Evolutionary conservation across 2,888 invertebrate genomes (phyloP).

Genomic region (Cheilosia vulpina): DNA sequence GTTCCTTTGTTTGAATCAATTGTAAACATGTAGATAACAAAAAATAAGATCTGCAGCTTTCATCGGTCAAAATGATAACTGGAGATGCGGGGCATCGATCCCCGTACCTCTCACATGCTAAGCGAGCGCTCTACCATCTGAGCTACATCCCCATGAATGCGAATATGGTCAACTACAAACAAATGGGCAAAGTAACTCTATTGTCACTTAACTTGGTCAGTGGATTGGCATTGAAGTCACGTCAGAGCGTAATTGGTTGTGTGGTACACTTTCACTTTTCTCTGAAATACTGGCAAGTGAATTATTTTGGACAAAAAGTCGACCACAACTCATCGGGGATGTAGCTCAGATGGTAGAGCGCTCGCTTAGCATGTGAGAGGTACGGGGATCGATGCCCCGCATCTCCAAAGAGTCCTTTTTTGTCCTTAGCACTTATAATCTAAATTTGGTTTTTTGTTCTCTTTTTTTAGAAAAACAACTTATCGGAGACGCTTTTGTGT

Average conservation of each 20-base stretch:
- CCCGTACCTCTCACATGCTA: slow-evolving; percentile 78
- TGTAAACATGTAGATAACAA: background rate
- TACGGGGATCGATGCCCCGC: slow-evolving; percentile 84
- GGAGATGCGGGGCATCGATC: slow-evolving; percentile 16
- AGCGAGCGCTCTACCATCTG: slow-evolving; percentile 82
- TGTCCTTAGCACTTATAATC: background rate
- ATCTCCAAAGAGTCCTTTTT: slow-evolving; percentile 79
- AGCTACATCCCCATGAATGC: slow-evolving; percentile 78
- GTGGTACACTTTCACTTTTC: slow-evolving; percentile 21
- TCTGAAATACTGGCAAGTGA: too few relatives aligned
- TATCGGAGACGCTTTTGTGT: slow-evolving; percentile 85
- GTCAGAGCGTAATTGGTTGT: background rate
- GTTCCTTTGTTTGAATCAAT: background rate
- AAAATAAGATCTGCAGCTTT: background rate
- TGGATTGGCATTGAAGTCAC: slow-evolving; percentile 33
- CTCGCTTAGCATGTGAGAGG: slow-evolving; percentile 84
- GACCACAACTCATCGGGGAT: slow-evolving; percentile 79
- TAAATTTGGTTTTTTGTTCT: background rate
- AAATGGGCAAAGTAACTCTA: too few relatives aligned
- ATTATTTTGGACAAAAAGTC: background rate
- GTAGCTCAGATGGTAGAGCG: slow-evolving; percentile 84
- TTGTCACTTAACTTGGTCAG: background rate
- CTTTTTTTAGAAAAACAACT: slow-evolving; percentile 85
- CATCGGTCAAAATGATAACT: background rate
- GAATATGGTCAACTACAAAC: too few relatives aligned